Base-by-base conservation (phyloP, 2,888 invertebrate genomes). In the Stomorhina lunata region DNA sequence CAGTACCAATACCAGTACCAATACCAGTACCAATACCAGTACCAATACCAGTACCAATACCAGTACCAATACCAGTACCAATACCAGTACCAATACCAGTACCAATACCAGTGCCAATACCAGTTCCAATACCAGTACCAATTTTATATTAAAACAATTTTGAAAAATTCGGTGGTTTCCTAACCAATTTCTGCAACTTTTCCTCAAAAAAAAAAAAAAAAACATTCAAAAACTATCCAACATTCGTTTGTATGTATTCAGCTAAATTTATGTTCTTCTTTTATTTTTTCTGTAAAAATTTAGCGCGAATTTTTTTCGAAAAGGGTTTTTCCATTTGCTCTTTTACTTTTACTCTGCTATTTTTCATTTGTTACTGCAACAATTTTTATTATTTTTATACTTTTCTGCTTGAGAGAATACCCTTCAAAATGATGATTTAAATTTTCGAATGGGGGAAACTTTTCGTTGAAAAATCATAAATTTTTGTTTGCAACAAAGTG, bases 251-350 rank as follows among this genome's bases (percentile, higher is more conserved):
- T 43, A 10, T 43, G 7, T n/a, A 43, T 40, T 27, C 43, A 15
- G 43, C 4, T 9, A 43, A 22, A 40, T 29, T 50, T 50, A 48
- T n/a, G 32, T 32, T 50, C 68, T 73, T 45, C 15, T 43, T n/a
- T 80, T 80, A 73, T 59, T 50, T 50, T 34, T n/a, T n/a, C n/a
- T n/a, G n/a, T n/a, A n/a, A 71, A 72, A 15, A 71, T 83, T 61
- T 9, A 59, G 57, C 57, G 48, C 5, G 4, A 17, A 61, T 9
- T 34, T 32, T 55, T 66, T 72, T 40, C 10, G 27, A 45, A 63
- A 77, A 48, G 43, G 45, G 59, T 43, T 45, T 50, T 59, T 17
- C 1, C 4, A 53, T 61, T 45, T 57, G 17, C 1, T 1, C 0
- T 32, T 40, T 78, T 17, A 10, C 1, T 20, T 29, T 50, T 29